Base-by-base conservation (phyloP, 2,888 invertebrate species). In the Orthosia gothica region DNA sequence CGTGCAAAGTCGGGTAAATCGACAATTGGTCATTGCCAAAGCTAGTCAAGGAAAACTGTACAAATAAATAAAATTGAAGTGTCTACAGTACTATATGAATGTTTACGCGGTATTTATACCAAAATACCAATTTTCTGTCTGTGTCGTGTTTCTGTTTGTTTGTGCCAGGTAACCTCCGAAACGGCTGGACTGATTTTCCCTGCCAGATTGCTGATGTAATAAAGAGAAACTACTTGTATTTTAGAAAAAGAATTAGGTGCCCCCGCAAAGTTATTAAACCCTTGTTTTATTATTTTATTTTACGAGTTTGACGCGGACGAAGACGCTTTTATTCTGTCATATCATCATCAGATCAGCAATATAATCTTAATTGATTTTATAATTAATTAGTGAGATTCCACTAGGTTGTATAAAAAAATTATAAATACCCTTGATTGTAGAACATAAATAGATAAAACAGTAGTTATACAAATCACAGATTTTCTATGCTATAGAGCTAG, bases 1-100 rank as follows among this genome's bases (percentile, higher is more conserved):
- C 81, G 81, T 82, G 84, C 81, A 70, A 68, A 80, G 76, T 75
- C 62, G 70, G 68, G 68, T 82, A 82, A 81, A 82, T 82, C 61
- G 81, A 70, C 32, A 80, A 80, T 80, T 80, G 83, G 64, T 81
- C 83, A 83, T 81, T 83, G 80, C 65, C 80, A 68, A 83, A 73
- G 73, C 79, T 66, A 68, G 79, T 79, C 79, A 81, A 81, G 83
- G 83, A 63, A 83, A 79, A 66, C 52, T 54, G 18, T 40, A 40
- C 40, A 40, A 40, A 40, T 32, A 40, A 40, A 40, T 40, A 40
- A 40, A 40, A 9, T 40, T 40, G 40, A 40, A 40, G 40, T 40
- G 9, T 40, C 40, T 40, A 26, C 26, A 26, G 40, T 40, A 40
- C 40, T 9, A 9, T 40, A 9, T 40, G 40, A 40, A 40, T 40